Evolutionary conservation across 2,113 vertebrate species (phyloP).

Genomic region (Phaethon lepturus): DNA sequence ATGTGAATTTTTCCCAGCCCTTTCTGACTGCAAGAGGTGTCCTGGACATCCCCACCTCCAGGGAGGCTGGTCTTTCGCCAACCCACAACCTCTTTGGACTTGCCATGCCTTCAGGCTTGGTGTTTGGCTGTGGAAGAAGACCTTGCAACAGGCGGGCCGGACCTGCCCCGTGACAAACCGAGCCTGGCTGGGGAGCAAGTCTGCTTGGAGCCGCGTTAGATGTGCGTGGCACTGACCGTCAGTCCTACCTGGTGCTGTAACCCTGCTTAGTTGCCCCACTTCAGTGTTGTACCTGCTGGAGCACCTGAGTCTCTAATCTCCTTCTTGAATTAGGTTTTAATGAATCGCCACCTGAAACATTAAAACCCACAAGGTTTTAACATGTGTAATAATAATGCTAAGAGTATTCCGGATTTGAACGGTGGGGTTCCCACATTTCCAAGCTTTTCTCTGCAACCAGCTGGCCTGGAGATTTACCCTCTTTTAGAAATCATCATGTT

Average conservation of each 20-base stretch:
- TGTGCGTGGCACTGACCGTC: background rate
- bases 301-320: background rate
- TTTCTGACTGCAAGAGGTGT: background rate
- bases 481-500: background rate
- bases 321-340: background rate
- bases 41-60: background rate
- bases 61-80: background rate
- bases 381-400: background rate
- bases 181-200: background rate
- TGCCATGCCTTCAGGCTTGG: background rate
- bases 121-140: background rate
- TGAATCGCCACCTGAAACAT: background rate
- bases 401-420: background rate
- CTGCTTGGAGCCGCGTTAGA: background rate
- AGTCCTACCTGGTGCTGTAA: background rate
- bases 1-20: background rate
- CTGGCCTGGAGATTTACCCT: background rate
- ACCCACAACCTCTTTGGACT: rapidly evolving
- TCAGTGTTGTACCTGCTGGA: background rate
- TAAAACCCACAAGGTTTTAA: background rate
- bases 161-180: background rate
- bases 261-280: background rate
- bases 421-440: background rate
- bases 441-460: background rate
- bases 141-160: background rate